Base-by-base conservation (phyloP, 2,113 vertebrate species). In the Sander vitreus region DNA sequence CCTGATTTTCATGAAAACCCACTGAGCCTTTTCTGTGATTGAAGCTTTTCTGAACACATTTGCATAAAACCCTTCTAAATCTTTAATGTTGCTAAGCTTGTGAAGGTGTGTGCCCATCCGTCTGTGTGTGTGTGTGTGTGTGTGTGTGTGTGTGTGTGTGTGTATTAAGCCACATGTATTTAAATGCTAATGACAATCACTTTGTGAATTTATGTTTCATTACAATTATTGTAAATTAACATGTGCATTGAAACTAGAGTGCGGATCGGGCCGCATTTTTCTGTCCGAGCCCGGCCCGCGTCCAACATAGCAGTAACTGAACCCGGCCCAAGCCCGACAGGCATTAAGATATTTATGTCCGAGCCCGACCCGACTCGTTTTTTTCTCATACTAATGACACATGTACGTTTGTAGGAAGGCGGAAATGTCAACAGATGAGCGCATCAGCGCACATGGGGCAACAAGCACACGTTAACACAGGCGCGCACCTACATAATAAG, bases 61-160 rank as follows among this genome's bases (percentile, higher is more conserved):
- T 85, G 47, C 88, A 86, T 88, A 88, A 86, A 87, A 71, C 74
- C 59, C 71, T 58, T 14, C 62, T 51, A 58, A 87, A 81, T 91
- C 76, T 83, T 78, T 68, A 69, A 85, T 73, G 47, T 43, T 3
- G 51, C 45, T 80, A 53, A 59, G 79, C 74, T 77, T 90, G 78
- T 63, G 73, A 13, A 51, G 47, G n/a, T 75, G 64, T 75, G 68
- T 65, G 72, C 19, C 0, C 23, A 21, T 43, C 39, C 10, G 7
- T 57, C 21, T 0, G 47, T 33, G 36, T 15, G 63, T 73, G 71
- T 58, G 58, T 70, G 36, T 4, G 30, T 0, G 47, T 33, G 2
- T 43, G 72, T n/a, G 36, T 51, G 30, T 0, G 47, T 15, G 2
- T 30, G 68, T n/a, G 36, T 15, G 63, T 73, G 71, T 58, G 58